A percentile compares a stretch with the other conserved stretches of the same genome.
phyloP scores from a whole-genome alignment of 2,113 vertebrate genomes.

The Sinocyclocheilus maitianheensis region DNA sequence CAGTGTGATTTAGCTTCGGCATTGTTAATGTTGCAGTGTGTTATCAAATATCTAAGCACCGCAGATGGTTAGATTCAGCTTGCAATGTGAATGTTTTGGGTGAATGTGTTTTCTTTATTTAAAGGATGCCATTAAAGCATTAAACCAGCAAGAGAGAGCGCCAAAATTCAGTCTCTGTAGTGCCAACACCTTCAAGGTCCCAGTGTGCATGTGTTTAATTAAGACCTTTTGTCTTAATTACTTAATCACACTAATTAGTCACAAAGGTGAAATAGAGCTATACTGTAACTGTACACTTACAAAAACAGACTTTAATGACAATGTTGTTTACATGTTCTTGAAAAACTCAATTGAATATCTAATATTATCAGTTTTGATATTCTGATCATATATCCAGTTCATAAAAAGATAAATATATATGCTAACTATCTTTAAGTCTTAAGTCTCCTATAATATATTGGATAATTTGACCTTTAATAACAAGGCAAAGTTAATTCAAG shows the following conservation, averaged over 20 bases:
- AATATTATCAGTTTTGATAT: not conserved
- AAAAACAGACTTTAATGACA: not conserved
- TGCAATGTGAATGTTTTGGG: conserved; percentile 29
- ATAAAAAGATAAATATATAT: not conserved
- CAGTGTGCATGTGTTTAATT: conserved; percentile 66
- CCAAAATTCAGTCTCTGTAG: conserved; percentile 61
- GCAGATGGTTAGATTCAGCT: conserved; percentile 16
- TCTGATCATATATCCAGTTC: not conserved
- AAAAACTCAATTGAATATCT: not conserved
- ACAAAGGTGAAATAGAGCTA: conserved; percentile 67
- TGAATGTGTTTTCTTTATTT: conserved; percentile 29
- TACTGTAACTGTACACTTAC: conserved; percentile 26
- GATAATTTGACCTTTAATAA: not conserved
- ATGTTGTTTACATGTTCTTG: not conserved
- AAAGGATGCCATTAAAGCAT: conserved; percentile 41
- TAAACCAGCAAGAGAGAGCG: conserved; percentile 56
- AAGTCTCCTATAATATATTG: not conserved
- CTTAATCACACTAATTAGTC: conserved; percentile 78
- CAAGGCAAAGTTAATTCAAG: not conserved
- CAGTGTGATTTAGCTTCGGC: conserved; percentile 45
- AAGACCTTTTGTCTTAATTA: conserved; percentile 73
- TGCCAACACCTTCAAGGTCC: conserved; percentile 66
- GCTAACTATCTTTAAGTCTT: not conserved
- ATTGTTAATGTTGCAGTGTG: conserved; percentile 33
- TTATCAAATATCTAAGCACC: conserved; percentile 29